phyloP scores from a whole-genome alignment of 2,888 invertebrate genomes.

The Ceriagrion tenellum region DNA sequence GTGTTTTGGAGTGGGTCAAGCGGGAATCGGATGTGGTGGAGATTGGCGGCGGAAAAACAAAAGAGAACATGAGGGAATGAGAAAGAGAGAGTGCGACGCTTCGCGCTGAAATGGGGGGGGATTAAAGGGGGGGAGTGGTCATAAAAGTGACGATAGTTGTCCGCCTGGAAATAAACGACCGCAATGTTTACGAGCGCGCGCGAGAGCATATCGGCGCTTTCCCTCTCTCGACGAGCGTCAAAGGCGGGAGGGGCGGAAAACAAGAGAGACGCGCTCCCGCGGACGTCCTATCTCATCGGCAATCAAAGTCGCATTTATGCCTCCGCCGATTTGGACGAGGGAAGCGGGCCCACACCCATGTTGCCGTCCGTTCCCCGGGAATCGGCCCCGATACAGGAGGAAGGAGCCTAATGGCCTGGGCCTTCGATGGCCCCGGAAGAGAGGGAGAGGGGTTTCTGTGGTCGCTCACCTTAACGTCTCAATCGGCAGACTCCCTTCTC shows the following conservation, averaged over 20 bases:
- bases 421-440: neutral
- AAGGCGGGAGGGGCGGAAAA: neutral
- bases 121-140: neutral
- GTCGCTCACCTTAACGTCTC: neutral
- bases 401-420: neutral
- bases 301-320: neutral
- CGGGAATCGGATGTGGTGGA: neutral
- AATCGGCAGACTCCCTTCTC: neutral
- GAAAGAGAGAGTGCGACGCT: neutral
- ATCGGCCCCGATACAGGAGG: neutral
- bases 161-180: constrained; percentile 3
- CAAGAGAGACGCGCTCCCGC: neutral
- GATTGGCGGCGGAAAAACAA: neutral
- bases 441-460: neutral
- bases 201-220: constrained; percentile 1
- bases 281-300: neutral
- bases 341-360: neutral
- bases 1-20: neutral
- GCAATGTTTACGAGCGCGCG: neutral
- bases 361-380: neutral
- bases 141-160: neutral
- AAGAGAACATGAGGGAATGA: neutral
- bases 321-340: neutral
- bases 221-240: neutral
- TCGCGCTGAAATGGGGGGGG: too few species aligned